phyloP scores from a whole-genome alignment of 2,113 vertebrate genomes.

The Platysternon megacephalum region DNA sequence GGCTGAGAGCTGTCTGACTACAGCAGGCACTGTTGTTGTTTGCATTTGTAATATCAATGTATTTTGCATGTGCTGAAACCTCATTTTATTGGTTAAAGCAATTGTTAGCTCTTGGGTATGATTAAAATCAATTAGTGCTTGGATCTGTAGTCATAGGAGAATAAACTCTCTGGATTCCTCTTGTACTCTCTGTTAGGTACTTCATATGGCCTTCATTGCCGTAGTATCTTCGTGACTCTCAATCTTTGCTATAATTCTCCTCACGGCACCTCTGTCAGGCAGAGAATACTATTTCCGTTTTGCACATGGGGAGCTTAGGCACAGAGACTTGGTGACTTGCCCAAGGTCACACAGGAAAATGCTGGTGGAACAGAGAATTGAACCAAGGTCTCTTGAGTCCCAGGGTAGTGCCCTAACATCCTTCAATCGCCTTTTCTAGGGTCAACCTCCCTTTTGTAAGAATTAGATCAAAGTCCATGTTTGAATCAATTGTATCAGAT shows the following conservation, averaged over 20 bases:
- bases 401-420: neutral
- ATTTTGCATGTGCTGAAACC: neutral
- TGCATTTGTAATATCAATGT: neutral
- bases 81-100: neutral
- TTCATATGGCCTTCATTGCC: neutral
- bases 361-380: neutral
- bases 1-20: too few species aligned
- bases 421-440: neutral
- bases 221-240: neutral
- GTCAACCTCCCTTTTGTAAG: neutral
- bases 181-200: neutral
- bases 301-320: neutral
- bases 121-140: too few species aligned
- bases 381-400: neutral
- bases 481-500: neutral
- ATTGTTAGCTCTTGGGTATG: too few species aligned
- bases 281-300: neutral
- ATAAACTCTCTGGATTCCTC: neutral
- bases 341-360: neutral
- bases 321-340: neutral
- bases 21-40: neutral
- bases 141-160: neutral
- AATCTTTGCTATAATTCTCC: neutral
- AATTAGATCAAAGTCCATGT: neutral
- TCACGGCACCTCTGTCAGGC: neutral